phyloP scores from a whole-genome alignment of 2,888 invertebrate genomes.

The Drosophila mettleri region DNA sequence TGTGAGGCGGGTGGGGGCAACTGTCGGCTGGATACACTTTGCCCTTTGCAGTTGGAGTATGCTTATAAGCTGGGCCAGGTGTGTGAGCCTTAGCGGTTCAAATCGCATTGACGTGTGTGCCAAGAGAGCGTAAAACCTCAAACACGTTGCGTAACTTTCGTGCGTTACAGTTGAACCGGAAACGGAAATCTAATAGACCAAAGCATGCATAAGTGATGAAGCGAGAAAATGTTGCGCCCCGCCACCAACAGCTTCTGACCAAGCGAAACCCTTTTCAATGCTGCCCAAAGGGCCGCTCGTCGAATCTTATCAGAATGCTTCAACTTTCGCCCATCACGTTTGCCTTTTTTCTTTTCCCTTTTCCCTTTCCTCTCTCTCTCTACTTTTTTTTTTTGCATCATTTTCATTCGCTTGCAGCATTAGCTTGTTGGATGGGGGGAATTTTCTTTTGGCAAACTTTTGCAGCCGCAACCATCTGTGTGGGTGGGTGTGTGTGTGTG shows the following conservation, averaged over 20 bases:
- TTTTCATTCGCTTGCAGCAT: slow-evolving; percentile 45
- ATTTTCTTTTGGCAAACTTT: slow-evolving; percentile 55
- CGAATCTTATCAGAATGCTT: slow-evolving; percentile 72
- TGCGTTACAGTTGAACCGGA: slow-evolving; percentile 77
- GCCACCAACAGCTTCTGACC: slow-evolving; percentile 5
- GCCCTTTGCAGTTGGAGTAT: slow-evolving; percentile 27
- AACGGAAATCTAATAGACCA: slow-evolving; percentile 81
- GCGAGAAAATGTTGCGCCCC: slow-evolving; percentile 65
- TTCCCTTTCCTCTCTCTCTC: slow-evolving; percentile 9
- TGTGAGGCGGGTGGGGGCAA: background rate
- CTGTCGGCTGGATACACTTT: slow-evolving; percentile 19
- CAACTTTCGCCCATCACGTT: slow-evolving; percentile 63
- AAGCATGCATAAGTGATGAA: slow-evolving; percentile 79
- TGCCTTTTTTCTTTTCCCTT: slow-evolving; percentile 23
- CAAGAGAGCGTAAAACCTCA: slow-evolving; percentile 78
- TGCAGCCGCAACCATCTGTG: slow-evolving; percentile 27
- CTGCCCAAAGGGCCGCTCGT: slow-evolving; percentile 38
- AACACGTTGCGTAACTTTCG: slow-evolving; percentile 72
- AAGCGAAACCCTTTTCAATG: slow-evolving; percentile 63
- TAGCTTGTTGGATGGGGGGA: slow-evolving; percentile 20
- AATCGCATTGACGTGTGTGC: slow-evolving; percentile 73
- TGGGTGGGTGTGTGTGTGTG: slow-evolving; percentile 15
- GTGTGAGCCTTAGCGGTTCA: slow-evolving; percentile 71
- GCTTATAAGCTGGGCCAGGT: slow-evolving; percentile 56
- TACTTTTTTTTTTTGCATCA: slow-evolving; percentile 26